Evolutionary conservation across 2,888 invertebrate genomes (phyloP).

Genomic region (Tolmerus cingulatus): DNA sequence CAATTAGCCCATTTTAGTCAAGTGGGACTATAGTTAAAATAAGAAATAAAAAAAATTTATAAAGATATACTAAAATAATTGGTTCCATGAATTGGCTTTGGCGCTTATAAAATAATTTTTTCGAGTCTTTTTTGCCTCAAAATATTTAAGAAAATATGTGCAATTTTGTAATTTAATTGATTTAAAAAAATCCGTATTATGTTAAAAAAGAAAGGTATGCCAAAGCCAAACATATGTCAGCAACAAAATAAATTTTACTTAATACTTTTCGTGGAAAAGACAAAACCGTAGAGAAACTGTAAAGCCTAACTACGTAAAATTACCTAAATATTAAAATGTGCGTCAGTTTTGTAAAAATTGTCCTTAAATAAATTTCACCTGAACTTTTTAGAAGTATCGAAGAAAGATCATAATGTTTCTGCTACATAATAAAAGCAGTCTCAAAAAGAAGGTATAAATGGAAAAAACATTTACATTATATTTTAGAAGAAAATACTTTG

Average conservation of each 20-base stretch:
- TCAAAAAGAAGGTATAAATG: background rate
- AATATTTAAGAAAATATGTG: background rate
- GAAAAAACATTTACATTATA: background rate
- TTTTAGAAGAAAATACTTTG: conserved; percentile 10
- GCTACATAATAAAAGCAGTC: background rate
- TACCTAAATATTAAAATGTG: background rate
- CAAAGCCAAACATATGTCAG: background rate
- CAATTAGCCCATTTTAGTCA: background rate
- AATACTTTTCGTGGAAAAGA: background rate
- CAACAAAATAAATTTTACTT: background rate
- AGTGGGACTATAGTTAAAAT: background rate
- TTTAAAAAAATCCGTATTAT: background rate
- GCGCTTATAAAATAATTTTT: background rate
- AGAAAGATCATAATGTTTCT: background rate
- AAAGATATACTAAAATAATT: background rate
- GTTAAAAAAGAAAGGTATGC: background rate
- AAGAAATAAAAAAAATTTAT: background rate
- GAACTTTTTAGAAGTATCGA: background rate
- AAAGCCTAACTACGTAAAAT: background rate
- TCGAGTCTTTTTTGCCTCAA: background rate
- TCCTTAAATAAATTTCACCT: background rate
- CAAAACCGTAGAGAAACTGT: background rate
- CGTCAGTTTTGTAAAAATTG: background rate
- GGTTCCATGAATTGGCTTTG: background rate
- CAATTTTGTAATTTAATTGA: background rate